Evolutionary conservation across 2,113 vertebrate species (phyloP).

Genomic region (Atrichornis clamosus): DNA sequence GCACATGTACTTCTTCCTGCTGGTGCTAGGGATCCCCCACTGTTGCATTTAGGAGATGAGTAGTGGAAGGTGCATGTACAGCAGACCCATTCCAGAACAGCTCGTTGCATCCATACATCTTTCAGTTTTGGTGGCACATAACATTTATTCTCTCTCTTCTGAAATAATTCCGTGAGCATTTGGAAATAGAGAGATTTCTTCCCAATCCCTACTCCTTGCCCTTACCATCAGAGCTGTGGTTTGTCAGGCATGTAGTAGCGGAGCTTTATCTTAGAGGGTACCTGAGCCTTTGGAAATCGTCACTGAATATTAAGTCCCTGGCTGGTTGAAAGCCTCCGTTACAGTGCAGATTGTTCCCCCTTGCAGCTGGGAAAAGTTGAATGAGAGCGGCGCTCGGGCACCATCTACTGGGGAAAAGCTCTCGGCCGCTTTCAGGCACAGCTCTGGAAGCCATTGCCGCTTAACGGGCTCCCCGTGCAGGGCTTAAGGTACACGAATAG

Average conservation of each 20-base stretch:
- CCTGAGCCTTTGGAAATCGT: not conserved
- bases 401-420: conserved; percentile 67
- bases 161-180: not conserved
- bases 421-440: not conserved
- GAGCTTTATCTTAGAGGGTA: not conserved
- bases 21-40: not conserved
- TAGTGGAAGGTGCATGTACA: not conserved
- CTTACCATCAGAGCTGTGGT: not conserved
- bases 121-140: not conserved
- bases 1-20: not conserved
- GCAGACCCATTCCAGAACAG: not conserved
- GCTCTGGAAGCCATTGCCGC: not conserved
- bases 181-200: not conserved
- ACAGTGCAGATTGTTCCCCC: not conserved
- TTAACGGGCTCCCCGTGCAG: fast-evolving
- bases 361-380: not conserved
- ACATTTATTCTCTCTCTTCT: not conserved
- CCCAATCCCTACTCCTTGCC: not conserved
- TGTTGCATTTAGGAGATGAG: not conserved
- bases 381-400: conserved; percentile 4
- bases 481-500: not conserved
- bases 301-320: not conserved
- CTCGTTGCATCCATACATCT: not conserved
- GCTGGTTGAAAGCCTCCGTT: not conserved
- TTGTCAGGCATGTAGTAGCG: not conserved